Base-by-base conservation (phyloP, 2,797 vertebrate genomes). In the Graptemys geographica region DNA sequence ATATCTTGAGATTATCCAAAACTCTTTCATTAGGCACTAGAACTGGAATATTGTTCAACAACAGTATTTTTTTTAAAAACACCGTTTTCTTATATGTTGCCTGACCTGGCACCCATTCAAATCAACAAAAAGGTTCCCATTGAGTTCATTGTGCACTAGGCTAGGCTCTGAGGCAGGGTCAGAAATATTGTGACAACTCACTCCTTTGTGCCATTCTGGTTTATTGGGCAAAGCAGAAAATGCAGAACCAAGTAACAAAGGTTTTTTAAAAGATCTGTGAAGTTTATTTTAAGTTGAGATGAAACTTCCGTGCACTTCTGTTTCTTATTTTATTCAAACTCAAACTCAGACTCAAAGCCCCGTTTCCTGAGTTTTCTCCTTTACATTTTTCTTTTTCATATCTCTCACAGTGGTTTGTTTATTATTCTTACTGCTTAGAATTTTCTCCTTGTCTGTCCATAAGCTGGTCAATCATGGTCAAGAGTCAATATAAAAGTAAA, bases 341-440 rank as follows among this genome's bases (percentile, higher is more conserved):
- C 91, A 44, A 8, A 44, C 44, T 44, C 44, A 44, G 8, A 44
- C 44, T 44, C 44, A 44, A 44, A 44, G 23, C 2, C 47, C 19
- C 2, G 33, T n/a, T 95, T 95, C 76, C 79, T 94, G n/a, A 83
- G 41, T 5, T 55, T 92, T 96, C 87, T 18, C 8, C 86, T 8
- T 21, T 5, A 4, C 69, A 6, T 37, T 76, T 62, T 41, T 11
- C 41, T 33, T 2, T 9, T 2, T 27, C 59, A 23, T 2, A 9
- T 82, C 31, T 89, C 41, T 89, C 56, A 27, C 23, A 8, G 0
- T 51, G 6, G 11, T 88, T 12, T 91, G 76, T 91, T 96, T 96
- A 90, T 97, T 96, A 72, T 94, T 95, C 76, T 91, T 96, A 41
- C 23, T 90, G 74, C 65, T 91, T 92, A 87, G 91, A 79, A 69